Conservation (phyloP, 2,888 invertebrate species). For the Agrotis puta region DNA sequence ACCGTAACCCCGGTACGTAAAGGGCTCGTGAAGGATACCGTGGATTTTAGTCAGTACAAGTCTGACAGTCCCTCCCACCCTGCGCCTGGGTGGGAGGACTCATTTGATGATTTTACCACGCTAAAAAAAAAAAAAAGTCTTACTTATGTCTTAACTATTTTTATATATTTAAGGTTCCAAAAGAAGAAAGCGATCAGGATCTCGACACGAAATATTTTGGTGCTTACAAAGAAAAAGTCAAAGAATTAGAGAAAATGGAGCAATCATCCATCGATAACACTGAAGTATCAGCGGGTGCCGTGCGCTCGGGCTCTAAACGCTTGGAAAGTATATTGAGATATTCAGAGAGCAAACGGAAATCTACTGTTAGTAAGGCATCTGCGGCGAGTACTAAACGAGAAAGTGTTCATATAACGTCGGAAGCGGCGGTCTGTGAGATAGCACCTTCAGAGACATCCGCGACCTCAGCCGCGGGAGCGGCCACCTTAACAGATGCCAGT, state of each 20-base stretch:
- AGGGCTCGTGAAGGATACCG: no score
- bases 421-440: not conserved
- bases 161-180: slow-evolving; percentile 71
- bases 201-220: slow-evolving; percentile 86
- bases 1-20: no score
- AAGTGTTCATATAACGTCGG: slow-evolving; percentile 39
- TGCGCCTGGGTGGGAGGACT: no score
- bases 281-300: slow-evolving; percentile 22
- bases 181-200: slow-evolving; percentile 84
- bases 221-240: slow-evolving; percentile 76
- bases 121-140: no score
- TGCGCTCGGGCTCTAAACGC: slow-evolving; percentile 39
- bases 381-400: slow-evolving; percentile 36
- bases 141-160: no score
- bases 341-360: slow-evolving; percentile 34
- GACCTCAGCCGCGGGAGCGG: not conserved
- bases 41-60: no score
- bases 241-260: slow-evolving; percentile 60
- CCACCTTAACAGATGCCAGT: not conserved
- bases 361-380: slow-evolving; percentile 2
- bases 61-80: no score
- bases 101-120: no score
- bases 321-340: slow-evolving; percentile 37
- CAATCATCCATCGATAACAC: slow-evolving; percentile 48
- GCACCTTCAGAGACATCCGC: not conserved